Percentiles rank a stretch among this genome's conserved stretches.
Conservation (phyloP, 2,797 vertebrate genomes). For the Philypnodon macrostomus region DNA sequence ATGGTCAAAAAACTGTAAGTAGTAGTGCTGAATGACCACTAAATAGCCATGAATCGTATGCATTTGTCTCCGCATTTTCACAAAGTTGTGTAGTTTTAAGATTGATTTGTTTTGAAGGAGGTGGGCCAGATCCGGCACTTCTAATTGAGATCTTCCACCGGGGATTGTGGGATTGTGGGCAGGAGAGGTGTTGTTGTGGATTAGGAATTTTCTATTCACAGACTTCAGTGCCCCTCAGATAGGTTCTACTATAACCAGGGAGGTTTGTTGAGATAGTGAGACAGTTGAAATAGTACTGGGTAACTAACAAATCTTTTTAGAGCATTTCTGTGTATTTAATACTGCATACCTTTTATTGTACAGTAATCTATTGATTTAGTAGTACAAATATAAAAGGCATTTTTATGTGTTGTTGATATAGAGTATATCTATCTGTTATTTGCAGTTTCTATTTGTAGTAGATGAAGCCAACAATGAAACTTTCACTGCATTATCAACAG, state of each 20-base stretch:
- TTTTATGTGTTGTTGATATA: no score
- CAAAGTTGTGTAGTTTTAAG: constrained; percentile 4
- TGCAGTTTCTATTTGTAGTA: no score
- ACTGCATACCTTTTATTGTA: no score
- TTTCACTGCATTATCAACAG: no score
- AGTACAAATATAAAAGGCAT: no score
- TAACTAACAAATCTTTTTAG: no score
- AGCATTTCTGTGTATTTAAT: no score
- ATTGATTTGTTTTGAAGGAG: constrained; percentile 45
- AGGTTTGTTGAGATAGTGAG: not conserved
- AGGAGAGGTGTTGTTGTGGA: constrained; percentile 34
- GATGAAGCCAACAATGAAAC: no score
- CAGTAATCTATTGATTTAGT: no score
- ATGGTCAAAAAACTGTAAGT: no score
- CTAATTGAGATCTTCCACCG: constrained; percentile 35
- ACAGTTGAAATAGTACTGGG: not conserved
- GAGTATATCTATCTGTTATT: no score
- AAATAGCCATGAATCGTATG: constrained; percentile 13
- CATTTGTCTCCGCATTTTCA: not conserved
- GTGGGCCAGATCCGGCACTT: constrained; percentile 44
- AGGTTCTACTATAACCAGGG: constrained; percentile 20
- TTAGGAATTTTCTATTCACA: constrained; percentile 47
- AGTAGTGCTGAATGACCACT: not conserved
- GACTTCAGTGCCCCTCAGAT: constrained; percentile 47
- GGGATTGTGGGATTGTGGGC: constrained; percentile 28